These are phyloP conservation scores for Hippocampus guttulatus DNA, from an alignment of 2,113 vertebrate species.

Conservation along the genomic window DNA sequence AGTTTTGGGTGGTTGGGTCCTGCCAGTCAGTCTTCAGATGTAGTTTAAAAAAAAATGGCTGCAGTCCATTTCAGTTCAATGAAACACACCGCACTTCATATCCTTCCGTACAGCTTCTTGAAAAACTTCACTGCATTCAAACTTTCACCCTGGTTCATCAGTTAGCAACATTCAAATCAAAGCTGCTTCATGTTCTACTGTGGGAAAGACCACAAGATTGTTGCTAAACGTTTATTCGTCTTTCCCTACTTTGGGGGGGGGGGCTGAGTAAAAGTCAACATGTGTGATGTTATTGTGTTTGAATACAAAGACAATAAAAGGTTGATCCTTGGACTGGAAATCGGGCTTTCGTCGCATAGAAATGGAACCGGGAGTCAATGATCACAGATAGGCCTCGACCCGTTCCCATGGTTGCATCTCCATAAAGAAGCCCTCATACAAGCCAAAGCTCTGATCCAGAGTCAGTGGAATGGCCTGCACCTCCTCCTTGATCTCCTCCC, in stretches of 20 bases:
- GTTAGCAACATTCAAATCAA: constrained; percentile 7
- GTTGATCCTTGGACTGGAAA: constrained; percentile 18
- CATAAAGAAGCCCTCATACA: constrained; percentile 75
- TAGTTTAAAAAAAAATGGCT: constrained; percentile 18
- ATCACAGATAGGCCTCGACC: constrained; percentile 73
- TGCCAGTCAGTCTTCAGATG: background rate
- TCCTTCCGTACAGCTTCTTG: background rate
- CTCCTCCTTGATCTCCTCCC: constrained; percentile 77
- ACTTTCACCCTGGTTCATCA: constrained; percentile 30
- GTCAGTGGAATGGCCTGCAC: constrained; percentile 60
- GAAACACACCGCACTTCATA: background rate
- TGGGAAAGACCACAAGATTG: constrained; percentile 8
- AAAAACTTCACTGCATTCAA: constrained; percentile 1
- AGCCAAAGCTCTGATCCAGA: constrained; percentile 70
- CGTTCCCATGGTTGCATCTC: constrained; percentile 77
- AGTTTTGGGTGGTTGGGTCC: background rate
- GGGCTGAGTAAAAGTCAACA: constrained; percentile 2
- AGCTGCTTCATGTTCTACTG: constrained; percentile 9
- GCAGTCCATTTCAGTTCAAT: constrained; percentile 5
- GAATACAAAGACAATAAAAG: background rate
- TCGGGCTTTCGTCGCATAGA: constrained; percentile 3
- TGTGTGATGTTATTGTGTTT: background rate
- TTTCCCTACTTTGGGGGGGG: background rate
- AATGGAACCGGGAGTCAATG: constrained; percentile 27
- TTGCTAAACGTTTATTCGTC: background rate